phyloP scores from a whole-genome alignment of 2,888 invertebrate genomes.

The Gari tellinella region DNA sequence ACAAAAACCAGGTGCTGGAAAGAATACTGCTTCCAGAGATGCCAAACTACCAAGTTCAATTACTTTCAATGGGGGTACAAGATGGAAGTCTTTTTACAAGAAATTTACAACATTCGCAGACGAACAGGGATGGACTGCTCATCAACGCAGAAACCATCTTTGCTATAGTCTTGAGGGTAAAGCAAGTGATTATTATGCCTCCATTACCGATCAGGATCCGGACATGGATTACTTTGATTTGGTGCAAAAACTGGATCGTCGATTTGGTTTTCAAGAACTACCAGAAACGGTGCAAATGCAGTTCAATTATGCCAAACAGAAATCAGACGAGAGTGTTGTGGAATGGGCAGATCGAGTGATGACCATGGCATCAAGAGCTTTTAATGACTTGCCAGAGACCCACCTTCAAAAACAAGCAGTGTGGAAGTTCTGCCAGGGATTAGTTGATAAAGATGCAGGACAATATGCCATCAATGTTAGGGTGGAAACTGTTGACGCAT shows the following conservation, averaged over 20 bases:
- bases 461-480: constrained; percentile 16
- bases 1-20: too few relatives aligned
- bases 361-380: constrained; percentile 19
- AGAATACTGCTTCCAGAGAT: too few relatives aligned
- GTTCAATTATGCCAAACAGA: constrained; percentile 14
- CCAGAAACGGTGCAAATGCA: constrained; percentile 16
- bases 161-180: constrained; percentile 5
- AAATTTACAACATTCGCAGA: too few relatives aligned
- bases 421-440: constrained; percentile 15
- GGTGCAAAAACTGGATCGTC: constrained; percentile 8
- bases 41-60: too few relatives aligned
- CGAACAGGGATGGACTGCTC: too few relatives aligned
- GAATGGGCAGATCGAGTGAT: constrained; percentile 31
- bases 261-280: constrained; percentile 17
- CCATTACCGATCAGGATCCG: not conserved
- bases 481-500: constrained; percentile 15
- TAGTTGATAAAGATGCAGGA: constrained; percentile 24
- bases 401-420: constrained; percentile 17
- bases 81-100: too few relatives aligned
- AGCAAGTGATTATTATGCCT: constrained; percentile 3
- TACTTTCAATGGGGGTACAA: too few relatives aligned
- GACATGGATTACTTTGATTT: constrained; percentile 16
- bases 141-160: too few relatives aligned
- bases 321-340: constrained; percentile 6
- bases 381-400: constrained; percentile 16